These are phyloP conservation scores for Agonopterix arenella DNA, from an alignment of 2,888 invertebrate genomes.

Conservation along the genomic window DNA sequence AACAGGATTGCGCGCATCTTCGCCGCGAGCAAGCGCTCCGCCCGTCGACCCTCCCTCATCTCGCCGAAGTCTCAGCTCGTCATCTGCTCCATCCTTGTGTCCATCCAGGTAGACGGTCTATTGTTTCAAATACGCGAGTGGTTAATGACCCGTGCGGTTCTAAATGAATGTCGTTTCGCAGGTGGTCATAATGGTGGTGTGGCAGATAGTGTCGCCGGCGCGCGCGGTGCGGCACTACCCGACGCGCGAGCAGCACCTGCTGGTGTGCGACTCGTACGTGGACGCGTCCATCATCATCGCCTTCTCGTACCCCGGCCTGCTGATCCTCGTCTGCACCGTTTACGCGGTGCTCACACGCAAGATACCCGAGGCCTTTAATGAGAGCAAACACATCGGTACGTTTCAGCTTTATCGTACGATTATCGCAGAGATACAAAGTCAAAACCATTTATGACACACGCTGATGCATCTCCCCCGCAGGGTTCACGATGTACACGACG, in stretches of 20 bases:
- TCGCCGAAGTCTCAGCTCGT: conserved; percentile 92
- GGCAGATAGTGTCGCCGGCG: conserved; percentile 95
- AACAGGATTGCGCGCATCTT: conserved; percentile 97
- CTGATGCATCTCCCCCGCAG: conserved; percentile 53
- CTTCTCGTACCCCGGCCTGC: conserved; percentile 93
- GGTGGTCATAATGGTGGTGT: conserved; percentile 90
- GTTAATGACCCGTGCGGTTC: not conserved
- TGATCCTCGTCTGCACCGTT: conserved; percentile 93
- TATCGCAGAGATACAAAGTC: too few species aligned
- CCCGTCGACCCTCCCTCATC: conserved; percentile 94
- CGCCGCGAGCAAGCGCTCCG: conserved; percentile 95
- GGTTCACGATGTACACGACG: conserved; percentile 99
- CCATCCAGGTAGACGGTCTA: conserved; percentile 84
- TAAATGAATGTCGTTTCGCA: conserved; percentile 11
- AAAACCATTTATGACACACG: conserved; percentile 80
- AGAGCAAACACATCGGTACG: conserved; percentile 95
- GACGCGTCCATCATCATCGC: conserved; percentile 96
- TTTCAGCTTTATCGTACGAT: not conserved
- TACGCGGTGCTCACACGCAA: conserved; percentile 96
- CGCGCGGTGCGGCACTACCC: conserved; percentile 93
- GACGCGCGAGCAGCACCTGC: conserved; percentile 90
- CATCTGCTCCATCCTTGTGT: conserved; percentile 91
- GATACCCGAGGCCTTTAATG: conserved; percentile 98
- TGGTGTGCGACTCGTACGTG: conserved; percentile 93
- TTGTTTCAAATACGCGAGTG: not conserved